These are phyloP conservation scores for Anguilla anguilla DNA, from an alignment of 2,797 vertebrate genomes.

Conservation along the genomic window DNA sequence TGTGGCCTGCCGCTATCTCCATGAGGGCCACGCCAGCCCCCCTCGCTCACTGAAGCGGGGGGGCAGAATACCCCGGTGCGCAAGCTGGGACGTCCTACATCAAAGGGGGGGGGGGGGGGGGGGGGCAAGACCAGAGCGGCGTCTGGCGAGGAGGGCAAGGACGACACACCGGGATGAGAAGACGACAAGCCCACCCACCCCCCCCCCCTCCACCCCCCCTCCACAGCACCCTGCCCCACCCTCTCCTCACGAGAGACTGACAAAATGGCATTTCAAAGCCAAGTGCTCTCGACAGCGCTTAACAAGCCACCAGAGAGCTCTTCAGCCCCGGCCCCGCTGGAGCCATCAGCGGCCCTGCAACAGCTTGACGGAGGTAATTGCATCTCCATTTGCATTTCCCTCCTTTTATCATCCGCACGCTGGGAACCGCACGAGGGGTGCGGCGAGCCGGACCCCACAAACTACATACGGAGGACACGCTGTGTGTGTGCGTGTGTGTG, in stretches of 20 bases:
- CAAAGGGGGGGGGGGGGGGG: conserved; percentile 7
- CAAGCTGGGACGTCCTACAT: not conserved
- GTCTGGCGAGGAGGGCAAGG: conserved; percentile 15
- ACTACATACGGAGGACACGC: conserved; percentile 2
- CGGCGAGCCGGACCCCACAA: not conserved
- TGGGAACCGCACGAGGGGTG: conserved; percentile 28
- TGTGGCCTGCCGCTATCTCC: not conserved
- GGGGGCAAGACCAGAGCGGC: not conserved
- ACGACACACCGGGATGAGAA: not conserved
- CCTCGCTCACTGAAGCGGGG: no score
- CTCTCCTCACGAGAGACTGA: conserved; percentile 74
- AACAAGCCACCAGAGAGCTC: conserved; percentile 97
- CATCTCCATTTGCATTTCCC: conserved; percentile 88
- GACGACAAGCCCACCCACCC: not conserved
- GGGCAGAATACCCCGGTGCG: not conserved
- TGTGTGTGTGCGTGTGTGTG: conserved; percentile 12
- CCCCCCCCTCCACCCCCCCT: conserved; percentile 10
- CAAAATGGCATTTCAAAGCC: conserved; percentile 97
- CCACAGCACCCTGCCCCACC: conserved; percentile 35
- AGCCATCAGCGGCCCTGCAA: conserved; percentile 77
- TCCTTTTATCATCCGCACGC: conserved; percentile 71
- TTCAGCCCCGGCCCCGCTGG: conserved; percentile 82
- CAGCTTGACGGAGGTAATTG: conserved; percentile 97
- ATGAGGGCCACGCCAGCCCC: not conserved
- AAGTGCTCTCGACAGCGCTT: conserved; percentile 94